Base-by-base conservation (phyloP, 2,888 invertebrate species). In the Caenorhabditis parvicauda region DNA sequence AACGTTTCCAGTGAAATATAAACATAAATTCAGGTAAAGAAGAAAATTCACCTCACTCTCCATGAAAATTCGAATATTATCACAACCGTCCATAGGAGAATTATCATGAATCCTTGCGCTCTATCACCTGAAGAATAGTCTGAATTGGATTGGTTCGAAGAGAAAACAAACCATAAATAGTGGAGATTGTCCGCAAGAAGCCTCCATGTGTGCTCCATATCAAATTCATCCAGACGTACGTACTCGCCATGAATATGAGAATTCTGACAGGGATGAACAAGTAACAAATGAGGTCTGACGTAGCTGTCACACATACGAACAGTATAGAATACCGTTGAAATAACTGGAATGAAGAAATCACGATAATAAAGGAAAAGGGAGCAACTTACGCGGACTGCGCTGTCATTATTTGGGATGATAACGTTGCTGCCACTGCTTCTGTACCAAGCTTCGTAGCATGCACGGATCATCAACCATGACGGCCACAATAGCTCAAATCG, bases 401-500 rank as follows among this genome's bases (percentile, higher is more conserved):
- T 53, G 21, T 67, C 48, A 9, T 57, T 58, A 47, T 59, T 66
- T 39, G 67, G 59, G 22, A 67, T 47, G 2, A 63, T 61, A 24
- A 60, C 43, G 29, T 67, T 53, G 38, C 63, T 46, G 39, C 57
- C 61, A 14, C 95, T 94, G 87, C 94, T 94, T 86, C 92, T 95
- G 86, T 92, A 92, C 85, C 91, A 94, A 74, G 94, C 92, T 85
- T 95, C 94, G 84, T 93, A 91, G 78, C 94, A 90, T 83, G 92
- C 92, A 84, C 93, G 88, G 75, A 94, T 86, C 81, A 96, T 87
- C 80, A 96, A 88, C 91, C 94, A 95, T 85, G 95, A 92, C 52
- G 96, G 95, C 93, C 94, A 96, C 82, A 96, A 87, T 86, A 94
- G 93, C 87, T 96, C 96, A 86, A 96, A 93, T 81, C 96, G 90